Base-by-base conservation (phyloP, 2,888 invertebrate genomes). In the Orchesellides sinensis region DNA sequence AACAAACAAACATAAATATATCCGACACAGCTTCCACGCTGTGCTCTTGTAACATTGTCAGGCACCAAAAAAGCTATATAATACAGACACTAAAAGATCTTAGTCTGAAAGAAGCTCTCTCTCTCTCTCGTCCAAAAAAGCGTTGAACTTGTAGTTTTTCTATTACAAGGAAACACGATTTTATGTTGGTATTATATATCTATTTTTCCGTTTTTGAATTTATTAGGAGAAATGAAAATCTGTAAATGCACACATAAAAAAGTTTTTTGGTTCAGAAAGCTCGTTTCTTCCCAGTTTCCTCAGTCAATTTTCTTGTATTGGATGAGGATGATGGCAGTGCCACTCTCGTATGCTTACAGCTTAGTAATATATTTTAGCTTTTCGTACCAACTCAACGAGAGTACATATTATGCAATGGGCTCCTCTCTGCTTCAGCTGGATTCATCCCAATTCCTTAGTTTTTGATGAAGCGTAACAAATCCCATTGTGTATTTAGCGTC, bases 391-490 rank as follows among this genome's bases (percentile, higher is more conserved):
- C n/a, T n/a, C n/a, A n/a, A n/a, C n/a, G n/a, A n/a, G n/a, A n/a
- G n/a, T n/a, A n/a, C n/a, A n/a, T n/a, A n/a, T n/a, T n/a, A n/a
- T n/a, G n/a, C n/a, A n/a, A n/a, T n/a, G n/a, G n/a, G n/a, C n/a
- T n/a, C 27, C 59, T 59, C 21, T 56, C 40, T 56, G n/a, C 69
- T 40, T 19, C 29, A 32, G 59, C 54, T 65, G 75, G 56, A 75
- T 56, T 66, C 75, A 75, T 66, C 75, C 75, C 66, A 75, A 75
- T 75, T 75, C 27, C 54, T 75, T 66, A 54, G 75, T 56, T 75
- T 70, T 73, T 73, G 75, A 75, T 75, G 75, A 75, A 75, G 75
- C 75, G 75, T 75, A 75, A 75, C 66, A 75, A 75, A 75, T 75
- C 75, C 75, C 75, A 75, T 75, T 75, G 75, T 75, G 75, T 75